Base-by-base conservation (phyloP, 30 jellyfish, hydroid and myxozoan genomes). In the Haliclystus octoradiatus region DNA sequence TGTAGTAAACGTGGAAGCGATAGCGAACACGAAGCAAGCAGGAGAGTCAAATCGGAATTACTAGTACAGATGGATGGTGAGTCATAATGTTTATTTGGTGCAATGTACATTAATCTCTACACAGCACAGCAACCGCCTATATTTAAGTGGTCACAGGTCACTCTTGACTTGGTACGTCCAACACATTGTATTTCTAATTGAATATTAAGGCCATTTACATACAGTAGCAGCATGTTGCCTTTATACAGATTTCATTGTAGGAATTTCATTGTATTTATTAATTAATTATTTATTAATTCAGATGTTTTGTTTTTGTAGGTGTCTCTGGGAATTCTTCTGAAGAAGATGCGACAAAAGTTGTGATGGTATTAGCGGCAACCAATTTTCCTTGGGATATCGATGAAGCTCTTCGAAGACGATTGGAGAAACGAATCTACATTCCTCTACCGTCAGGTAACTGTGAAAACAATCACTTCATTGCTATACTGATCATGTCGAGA, bases 361-460 rank as follows among this genome's bases (percentile, higher is more conserved):
- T 89, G 26, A 81, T 89, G 95, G 98, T 89, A 26, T 70, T 89
- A 46, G 98, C 95, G 2, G 98, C 98, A 1, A 89, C 98, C 28
- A 89, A 89, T 66, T 89, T 81, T 68, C 98, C 98, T 14, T 89
- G 98, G 98, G 98, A 89, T 40, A 89, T 89, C 46, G 98, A 89
- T 53, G 98, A 89, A 34, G 98, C 98, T 2, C 81, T 89, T 34
- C 80, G 98, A 34, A 69, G 98, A 63, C 82, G 98, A 46, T 29
- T 89, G 66, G 98, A 89, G 66, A 89, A 89, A 70, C 94, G 98
- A 69, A 89, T 89, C 13, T 89, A 89, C 78, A 89, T 89, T 7
- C 98, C 98, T 1, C 79, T 89, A 57, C 98, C 98, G 22, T 52
- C 98, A 3, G 93, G 98, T 89, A 50, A 9, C 69, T 72, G 19